Evolutionary conservation across 1,140 invertebrate genomes (phyloP), one percentile per base, ranked within the genome.

Genomic region (Drosophila teissieri): DNA sequence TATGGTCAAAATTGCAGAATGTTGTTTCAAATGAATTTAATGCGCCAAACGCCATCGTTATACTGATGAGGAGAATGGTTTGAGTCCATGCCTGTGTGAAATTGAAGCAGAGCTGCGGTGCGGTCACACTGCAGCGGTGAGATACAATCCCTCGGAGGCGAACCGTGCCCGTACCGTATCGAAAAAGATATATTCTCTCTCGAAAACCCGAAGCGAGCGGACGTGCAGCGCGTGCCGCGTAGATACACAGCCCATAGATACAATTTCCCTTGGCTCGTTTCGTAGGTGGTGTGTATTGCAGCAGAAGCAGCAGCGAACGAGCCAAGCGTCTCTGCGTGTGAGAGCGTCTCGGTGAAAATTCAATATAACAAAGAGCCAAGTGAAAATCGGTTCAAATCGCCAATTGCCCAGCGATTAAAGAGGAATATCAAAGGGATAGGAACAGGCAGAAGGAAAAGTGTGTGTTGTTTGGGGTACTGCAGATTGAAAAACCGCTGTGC

Each of bases 241-340:
- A 70, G 63, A 78, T 62, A 86, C 67, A 75, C 54, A 76, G 74
- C 73, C 73, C 73, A 75, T 53, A 75, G 79, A 86, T 85, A 85
- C 84, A 65, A 85, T 85, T 85, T 84, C 73, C 82, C 82, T 78
- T 81, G 82, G 83, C 83, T 76, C 72, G 79, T 64, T 79, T 76
- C 72, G 79, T 64, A 63, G 78, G 69, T 82, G 82, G 78, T 86
- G 63, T 86, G 82, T 86, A 86, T 78, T 88, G 83, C 83, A 88
- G 83, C 83, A 89, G 76, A 88, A 88, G 83, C 46, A 31, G 7
- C 31, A 31, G 31, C 31, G 8, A 31, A 31, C 31, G 8, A 31
- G 40, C 34, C 45, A 52, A 57, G 67, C 11, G 37, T 67, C 53
- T 58, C 57, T 36, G 51, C 68, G 34, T 55, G 53, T 22, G 70